Evolutionary conservation across 2,113 vertebrate species (phyloP), one percentile per base, ranked within the genome.

Genomic region (Brevimyrus niger): DNA sequence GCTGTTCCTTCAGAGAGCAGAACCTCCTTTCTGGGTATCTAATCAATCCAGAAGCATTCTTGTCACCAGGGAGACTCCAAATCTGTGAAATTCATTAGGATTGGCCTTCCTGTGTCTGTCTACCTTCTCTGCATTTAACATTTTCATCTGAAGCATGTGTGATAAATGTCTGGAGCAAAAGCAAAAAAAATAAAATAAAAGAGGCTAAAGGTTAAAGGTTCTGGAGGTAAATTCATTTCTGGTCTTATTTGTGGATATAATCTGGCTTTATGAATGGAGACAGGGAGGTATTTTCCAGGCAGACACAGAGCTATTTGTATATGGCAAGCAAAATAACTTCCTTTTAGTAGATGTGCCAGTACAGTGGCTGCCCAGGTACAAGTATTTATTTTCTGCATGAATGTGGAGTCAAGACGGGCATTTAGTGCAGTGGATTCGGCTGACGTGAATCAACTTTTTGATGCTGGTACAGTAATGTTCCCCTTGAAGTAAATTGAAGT

Each of bases 31-130:
- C 27, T 73, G 73, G 69, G 23, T 47, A 82, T 48, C 88, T 89
- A 89, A 85, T 86, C 83, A 61, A 51, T 86, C 50, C 42, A 23
- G 53, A 89, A 89, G 80, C 42, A 46, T 55, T 19, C 38, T 23
- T 83, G n/a, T 44, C 89, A 51, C 89, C 42, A 86, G 23, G 55
- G 89, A 61, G 51, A 47, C 51, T 85, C 42, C 55, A 53, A 46
- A 46, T 65, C 80, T 86, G 82, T 65, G 89, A 89, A 85, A 85
- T 47, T 85, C 76, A 61, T 53, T 84, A 42, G 51, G 42, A n/a
- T n/a, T 21, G 11, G 50, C 76, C 11, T 89, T 65, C 38, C 53
- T 58, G 19, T 4, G 3, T 23, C 82, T 65, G 19, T 48, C 35
- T n/a, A n/a, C 48, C 21, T 9, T 50, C 31, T 38, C 47, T 86